Conservation (phyloP, 1,140 invertebrate genomes). For the Thereuonema tuberculata region DNA sequence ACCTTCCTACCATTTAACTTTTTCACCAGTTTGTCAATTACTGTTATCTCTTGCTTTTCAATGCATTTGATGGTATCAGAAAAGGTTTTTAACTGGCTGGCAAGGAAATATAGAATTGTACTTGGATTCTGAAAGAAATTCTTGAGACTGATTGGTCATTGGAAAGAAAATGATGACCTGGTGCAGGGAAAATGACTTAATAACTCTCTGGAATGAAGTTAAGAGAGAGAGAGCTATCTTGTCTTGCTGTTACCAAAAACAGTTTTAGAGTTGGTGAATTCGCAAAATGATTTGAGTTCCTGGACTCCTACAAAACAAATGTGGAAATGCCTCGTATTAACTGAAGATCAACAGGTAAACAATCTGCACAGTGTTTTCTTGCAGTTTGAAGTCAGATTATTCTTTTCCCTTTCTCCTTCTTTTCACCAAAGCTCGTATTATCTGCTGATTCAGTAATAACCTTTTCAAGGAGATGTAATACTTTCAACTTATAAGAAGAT, state of each 20-base stretch:
- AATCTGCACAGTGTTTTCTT: not conserved
- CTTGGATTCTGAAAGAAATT: not conserved
- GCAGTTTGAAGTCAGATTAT: not conserved
- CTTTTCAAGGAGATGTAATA: not conserved
- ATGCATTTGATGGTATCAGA: too few species aligned
- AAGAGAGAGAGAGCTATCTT: not conserved
- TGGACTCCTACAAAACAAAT: not conserved
- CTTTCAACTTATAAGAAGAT: not conserved
- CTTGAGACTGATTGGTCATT: not conserved
- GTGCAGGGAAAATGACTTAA: not conserved
- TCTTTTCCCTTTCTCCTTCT: not conserved
- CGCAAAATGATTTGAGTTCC: not conserved
- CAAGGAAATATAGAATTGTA: too few species aligned
- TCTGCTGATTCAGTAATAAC: not conserved
- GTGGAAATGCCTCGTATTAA: not conserved
- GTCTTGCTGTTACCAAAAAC: not conserved
- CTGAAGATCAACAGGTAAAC: not conserved
- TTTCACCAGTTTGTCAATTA: too few species aligned
- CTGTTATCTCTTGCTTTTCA: too few species aligned
- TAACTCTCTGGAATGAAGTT: not conserved
- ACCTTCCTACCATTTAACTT: too few species aligned
- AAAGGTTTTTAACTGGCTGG: too few species aligned
- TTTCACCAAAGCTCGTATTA: not conserved
- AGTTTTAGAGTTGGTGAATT: not conserved
- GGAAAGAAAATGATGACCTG: not conserved